Percentiles rank a stretch among this genome's conserved stretches.
Conservation (phyloP, 2,797 vertebrate genomes). For the Heteromormyrus szaboi region DNA sequence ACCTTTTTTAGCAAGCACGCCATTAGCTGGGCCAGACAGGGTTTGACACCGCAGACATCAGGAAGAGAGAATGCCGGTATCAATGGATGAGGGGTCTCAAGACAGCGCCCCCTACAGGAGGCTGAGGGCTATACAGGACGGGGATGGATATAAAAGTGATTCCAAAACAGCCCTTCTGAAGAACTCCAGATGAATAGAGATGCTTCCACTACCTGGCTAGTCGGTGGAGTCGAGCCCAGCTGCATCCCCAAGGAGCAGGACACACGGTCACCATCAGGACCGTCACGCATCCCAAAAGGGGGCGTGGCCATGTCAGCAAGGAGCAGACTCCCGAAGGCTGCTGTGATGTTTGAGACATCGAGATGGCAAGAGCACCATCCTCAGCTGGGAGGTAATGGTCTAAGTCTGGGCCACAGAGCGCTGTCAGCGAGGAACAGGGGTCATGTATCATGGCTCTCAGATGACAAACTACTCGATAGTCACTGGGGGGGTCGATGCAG, state of each 20-base stretch:
- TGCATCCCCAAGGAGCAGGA: neutral
- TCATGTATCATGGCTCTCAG: slow-evolving; percentile 9
- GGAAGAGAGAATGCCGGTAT: neutral
- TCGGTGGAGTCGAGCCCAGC: neutral
- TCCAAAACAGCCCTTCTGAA: neutral
- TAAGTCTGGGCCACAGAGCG: neutral
- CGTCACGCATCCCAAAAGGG: neutral
- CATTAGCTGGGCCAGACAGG: neutral
- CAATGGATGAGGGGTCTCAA: neutral
- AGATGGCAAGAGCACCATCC: neutral
- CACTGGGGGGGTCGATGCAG: neutral
- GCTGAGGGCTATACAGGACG: neutral
- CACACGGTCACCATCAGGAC: neutral
- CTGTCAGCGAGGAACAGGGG: neutral
- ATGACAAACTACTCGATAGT: neutral
- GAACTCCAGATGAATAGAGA: neutral
- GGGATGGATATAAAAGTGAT: neutral
- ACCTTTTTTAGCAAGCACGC: neutral
- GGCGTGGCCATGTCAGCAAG: neutral
- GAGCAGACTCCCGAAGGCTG: neutral
- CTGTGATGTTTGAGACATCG: neutral
- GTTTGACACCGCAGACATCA: neutral
- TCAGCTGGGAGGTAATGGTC: neutral
- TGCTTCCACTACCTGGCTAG: neutral
- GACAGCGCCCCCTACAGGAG: neutral